Percentiles rank a stretch among this genome's conserved stretches.
These are phyloP conservation scores for Paralvinella palmiformis DNA, from an alignment of 1,140 invertebrate species.

Conservation along the genomic window DNA sequence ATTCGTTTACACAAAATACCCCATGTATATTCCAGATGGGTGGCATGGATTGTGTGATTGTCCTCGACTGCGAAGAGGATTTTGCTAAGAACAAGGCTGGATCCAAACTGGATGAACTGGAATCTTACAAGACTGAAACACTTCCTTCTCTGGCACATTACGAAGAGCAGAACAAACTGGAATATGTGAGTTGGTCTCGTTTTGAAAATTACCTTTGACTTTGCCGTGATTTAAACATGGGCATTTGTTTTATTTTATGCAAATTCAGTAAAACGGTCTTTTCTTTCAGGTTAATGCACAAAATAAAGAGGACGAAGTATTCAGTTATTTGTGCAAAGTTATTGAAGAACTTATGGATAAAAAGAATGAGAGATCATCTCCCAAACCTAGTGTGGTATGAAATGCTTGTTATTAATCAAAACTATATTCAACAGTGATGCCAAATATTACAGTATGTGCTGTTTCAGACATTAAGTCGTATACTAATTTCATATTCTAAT, in stretches of 20 bases:
- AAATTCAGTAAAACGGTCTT: neutral
- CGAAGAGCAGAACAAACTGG: neutral
- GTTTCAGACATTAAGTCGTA: too few relatives aligned
- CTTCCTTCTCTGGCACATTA: constrained; percentile 7
- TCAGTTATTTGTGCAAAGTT: neutral
- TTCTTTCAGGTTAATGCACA: neutral
- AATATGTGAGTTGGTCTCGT: neutral
- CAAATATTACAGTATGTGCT: too few relatives aligned
- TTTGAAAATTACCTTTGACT: too few relatives aligned
- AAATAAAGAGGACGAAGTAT: neutral
- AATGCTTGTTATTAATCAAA: too few relatives aligned
- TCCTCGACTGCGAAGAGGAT: constrained; percentile 13
- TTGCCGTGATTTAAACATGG: neutral
- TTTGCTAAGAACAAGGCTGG: neutral
- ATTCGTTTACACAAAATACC: neutral
- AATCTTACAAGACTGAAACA: constrained; percentile 6
- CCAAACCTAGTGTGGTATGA: neutral
- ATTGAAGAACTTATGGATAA: constrained; percentile 4
- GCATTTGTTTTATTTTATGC: neutral
- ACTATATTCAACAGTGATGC: too few relatives aligned
- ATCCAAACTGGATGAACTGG: neutral
- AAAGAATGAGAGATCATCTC: neutral
- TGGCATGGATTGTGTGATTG: constrained; percentile 7
- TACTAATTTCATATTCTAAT: too few relatives aligned
- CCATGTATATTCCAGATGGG: constrained; percentile 4